A percentile compares a stretch with the other conserved stretches of the same genome.
Evolutionary conservation across 1,140 invertebrate species (phyloP).

Genomic region (Orchestia grillus): DNA sequence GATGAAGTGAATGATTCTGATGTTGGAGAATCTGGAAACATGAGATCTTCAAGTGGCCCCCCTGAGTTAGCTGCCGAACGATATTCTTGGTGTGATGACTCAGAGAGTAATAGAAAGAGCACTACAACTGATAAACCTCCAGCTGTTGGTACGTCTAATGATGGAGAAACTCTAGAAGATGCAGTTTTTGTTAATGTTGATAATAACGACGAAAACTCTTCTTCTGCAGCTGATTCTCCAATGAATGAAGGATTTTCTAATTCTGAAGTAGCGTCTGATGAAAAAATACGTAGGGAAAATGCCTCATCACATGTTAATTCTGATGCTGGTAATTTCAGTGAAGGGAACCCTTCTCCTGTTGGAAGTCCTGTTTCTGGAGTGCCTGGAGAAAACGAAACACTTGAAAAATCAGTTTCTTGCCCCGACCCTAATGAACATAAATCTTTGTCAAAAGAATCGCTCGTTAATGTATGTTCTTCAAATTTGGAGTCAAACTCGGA

Average conservation of each 20-base stretch:
- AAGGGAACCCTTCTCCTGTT: background rate
- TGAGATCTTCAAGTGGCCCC: background rate
- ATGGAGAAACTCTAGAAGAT: background rate
- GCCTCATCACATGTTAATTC: background rate
- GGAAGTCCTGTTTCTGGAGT: background rate
- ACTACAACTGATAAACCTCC: background rate
- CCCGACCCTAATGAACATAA: background rate
- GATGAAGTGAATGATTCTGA: background rate
- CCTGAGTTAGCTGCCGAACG: background rate
- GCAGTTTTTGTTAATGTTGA: background rate
- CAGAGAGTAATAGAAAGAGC: background rate
- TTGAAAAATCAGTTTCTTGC: background rate
- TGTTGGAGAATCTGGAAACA: background rate
- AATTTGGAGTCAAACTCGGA: background rate
- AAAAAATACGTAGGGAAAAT: background rate
- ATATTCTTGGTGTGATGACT: background rate
- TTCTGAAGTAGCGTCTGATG: background rate
- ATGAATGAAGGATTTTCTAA: background rate
- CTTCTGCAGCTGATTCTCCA: background rate
- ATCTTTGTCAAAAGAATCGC: background rate
- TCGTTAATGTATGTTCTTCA: background rate
- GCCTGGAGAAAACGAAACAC: background rate
- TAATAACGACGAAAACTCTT: background rate
- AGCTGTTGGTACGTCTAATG: background rate
- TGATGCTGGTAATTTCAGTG: background rate